Base-by-base conservation (phyloP, 2,797 vertebrate genomes). In the Taeniopygia guttata region DNA sequence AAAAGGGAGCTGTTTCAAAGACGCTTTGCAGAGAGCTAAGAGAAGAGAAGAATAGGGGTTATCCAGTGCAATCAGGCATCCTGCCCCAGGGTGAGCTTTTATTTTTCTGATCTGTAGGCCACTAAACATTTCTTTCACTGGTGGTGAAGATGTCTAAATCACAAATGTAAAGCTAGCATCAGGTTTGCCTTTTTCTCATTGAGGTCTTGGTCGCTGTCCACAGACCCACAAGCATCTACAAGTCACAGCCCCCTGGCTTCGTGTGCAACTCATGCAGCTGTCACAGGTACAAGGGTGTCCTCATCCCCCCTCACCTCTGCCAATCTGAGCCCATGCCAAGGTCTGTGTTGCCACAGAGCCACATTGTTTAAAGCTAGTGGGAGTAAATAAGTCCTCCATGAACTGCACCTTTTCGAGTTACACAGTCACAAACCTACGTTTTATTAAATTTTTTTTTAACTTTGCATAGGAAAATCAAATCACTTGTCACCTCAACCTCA, bases 261-360 rank as follows among this genome's bases (percentile, higher is more conserved):
- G 0, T 42, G 30, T 4, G 48, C 34, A 64, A 13, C 15, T 19
- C 0, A 5, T 13, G 38, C 15, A 40, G 22, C 26, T 82, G 29
- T 42, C 23, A n/a, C 0, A 1, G 29, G 30, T 30, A 32, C 22
- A 13, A 45, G 17, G 21, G 16, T 49, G n/a, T 43, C 49, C 54
- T 84, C 30, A 36, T 36, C 8, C 22, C 15, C 4, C 18, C 17
- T 59, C 3, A 0, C 46, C 9, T 40, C 69, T 59, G 46, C 52
- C 58, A 60, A 2, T 66, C 52, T 16, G 22, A 81, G 36, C 20
- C 56, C 36, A 12, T 0, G 0, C 12, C 9, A 9, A 83, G 40
- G 21, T 34, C 62, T 1, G 0, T 19, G 3, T 29, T 49, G 34
- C 21, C 2, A 1, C 49, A 59, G 49, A 78, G 16, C 15, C 27